Evolutionary conservation across 2,113 vertebrate genomes (phyloP).

Genomic region (Oncorhynchus tshawytscha): DNA sequence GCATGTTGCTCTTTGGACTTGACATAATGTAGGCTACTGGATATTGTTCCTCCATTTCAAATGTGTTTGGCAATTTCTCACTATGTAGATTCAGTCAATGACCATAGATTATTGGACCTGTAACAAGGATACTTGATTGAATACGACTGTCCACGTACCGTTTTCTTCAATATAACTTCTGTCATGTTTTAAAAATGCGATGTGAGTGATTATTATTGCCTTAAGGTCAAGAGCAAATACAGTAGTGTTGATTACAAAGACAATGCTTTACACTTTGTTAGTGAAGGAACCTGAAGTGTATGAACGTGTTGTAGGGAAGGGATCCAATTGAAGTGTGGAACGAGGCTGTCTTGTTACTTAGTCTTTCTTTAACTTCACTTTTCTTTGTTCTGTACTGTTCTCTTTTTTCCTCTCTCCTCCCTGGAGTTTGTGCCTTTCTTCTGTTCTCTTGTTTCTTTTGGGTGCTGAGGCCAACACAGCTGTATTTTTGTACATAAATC

Average conservation of each 20-base stretch:
- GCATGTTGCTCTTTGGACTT: no score
- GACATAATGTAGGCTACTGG: neutral
- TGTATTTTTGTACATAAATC: conserved; percentile 83
- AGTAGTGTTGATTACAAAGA: no score
- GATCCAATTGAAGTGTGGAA: conserved; percentile 5
- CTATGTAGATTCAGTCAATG: neutral
- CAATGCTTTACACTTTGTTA: conserved; percentile 1
- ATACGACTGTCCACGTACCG: neutral
- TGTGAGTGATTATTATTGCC: neutral
- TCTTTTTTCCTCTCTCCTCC: conserved; percentile 35
- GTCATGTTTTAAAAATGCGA: conserved; percentile 2
- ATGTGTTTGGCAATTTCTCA: neutral
- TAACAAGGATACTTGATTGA: neutral
- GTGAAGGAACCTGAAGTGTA: neutral
- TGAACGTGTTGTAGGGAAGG: conserved; percentile 9
- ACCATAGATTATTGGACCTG: conserved; percentile 29
- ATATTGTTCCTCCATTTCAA: neutral
- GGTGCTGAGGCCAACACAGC: conserved; percentile 70
- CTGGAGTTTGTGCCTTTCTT: conserved; percentile 79
- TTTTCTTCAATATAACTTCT: neutral
- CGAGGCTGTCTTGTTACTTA: neutral
- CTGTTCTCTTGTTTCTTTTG: conserved; percentile 74
- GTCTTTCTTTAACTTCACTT: conserved; percentile 4
- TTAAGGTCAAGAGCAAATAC: conserved; percentile 19
- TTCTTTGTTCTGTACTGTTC: neutral